Percentiles rank a stretch among this genome's conserved stretches.
These are phyloP conservation scores for Carabus problematicus DNA, from an alignment of 2,888 invertebrate genomes.

Conservation along the genomic window DNA sequence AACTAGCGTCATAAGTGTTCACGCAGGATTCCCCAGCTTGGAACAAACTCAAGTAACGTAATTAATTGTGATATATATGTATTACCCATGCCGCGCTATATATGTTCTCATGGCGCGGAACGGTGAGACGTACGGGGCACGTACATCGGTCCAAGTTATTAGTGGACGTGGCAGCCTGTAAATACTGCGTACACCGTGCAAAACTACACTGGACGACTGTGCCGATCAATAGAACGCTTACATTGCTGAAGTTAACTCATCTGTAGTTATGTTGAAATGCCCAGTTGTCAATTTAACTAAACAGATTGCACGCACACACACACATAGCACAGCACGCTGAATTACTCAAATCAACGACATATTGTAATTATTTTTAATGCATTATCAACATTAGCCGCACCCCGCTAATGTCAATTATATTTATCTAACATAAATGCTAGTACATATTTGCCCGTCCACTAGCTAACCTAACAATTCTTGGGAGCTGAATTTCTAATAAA, in stretches of 20 bases:
- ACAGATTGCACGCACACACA: not conserved
- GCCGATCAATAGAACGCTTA: slow-evolving; percentile 36
- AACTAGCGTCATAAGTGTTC: not conserved
- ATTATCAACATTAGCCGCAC: too few species aligned
- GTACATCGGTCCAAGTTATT: too few species aligned
- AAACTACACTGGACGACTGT: slow-evolving; percentile 15
- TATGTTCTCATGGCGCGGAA: not conserved
- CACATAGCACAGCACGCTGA: too few species aligned
- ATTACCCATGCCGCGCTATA: slow-evolving; percentile 12
- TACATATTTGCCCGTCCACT: too few species aligned
- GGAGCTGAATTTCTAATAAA: too few species aligned
- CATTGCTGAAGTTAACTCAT: slow-evolving; percentile 25
- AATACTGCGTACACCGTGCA: not conserved
- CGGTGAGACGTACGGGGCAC: too few species aligned
- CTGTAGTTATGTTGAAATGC: slow-evolving; percentile 30
- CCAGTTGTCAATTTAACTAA: slow-evolving; percentile 33
- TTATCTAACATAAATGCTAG: too few species aligned
- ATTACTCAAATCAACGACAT: too few species aligned
- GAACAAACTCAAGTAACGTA: slow-evolving; percentile 15
- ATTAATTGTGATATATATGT: slow-evolving; percentile 24
- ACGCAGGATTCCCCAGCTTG: slow-evolving; percentile 1
- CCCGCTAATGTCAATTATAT: too few species aligned
- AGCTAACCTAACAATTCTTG: too few species aligned
- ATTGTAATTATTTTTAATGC: too few species aligned
- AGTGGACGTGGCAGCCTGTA: not conserved